Conservation (phyloP, 1,140 invertebrate genomes). For the Battus philenor region DNA sequence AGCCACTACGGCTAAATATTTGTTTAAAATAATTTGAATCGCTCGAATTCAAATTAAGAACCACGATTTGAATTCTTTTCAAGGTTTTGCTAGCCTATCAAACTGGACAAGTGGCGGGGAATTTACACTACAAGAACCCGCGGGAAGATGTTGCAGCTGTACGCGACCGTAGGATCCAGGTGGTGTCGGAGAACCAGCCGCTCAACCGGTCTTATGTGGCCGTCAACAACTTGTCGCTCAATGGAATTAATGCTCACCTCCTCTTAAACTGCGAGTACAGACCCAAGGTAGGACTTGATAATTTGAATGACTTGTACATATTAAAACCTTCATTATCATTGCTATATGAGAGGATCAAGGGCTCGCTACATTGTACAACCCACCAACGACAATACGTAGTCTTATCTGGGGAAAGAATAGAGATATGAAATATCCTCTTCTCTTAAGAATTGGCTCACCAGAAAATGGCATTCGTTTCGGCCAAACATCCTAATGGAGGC, state of each 20-base stretch:
- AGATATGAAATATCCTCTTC: too few relatives aligned
- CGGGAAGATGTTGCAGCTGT: slow-evolving; percentile 28
- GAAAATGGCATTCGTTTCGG: too few relatives aligned
- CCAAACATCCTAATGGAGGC: too few relatives aligned
- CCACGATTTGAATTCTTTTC: background rate
- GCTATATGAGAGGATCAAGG: too few relatives aligned
- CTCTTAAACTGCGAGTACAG: slow-evolving; percentile 39
- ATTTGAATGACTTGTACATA: background rate
- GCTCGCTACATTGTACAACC: too few relatives aligned
- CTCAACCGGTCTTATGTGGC: slow-evolving; percentile 27
- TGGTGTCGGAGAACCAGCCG: slow-evolving; percentile 23
- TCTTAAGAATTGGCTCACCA: too few relatives aligned
- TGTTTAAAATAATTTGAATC: too few relatives aligned
- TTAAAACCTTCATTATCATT: background rate
- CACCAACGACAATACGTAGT: too few relatives aligned
- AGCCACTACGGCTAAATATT: too few relatives aligned
- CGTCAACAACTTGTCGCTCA: slow-evolving; percentile 39
- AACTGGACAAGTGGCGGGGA: slow-evolving; percentile 31
- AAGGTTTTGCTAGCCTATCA: slow-evolving; percentile 40
- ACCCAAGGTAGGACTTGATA: slow-evolving; percentile 31
- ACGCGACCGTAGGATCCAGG: slow-evolving; percentile 26
- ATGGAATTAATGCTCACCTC: slow-evolving; percentile 38
- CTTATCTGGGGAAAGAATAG: too few relatives aligned
- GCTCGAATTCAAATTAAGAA: too few relatives aligned
- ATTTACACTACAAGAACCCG: slow-evolving; percentile 30